Conservation (phyloP, 1,140 invertebrate species). For the Tetragnatha versicolor region DNA sequence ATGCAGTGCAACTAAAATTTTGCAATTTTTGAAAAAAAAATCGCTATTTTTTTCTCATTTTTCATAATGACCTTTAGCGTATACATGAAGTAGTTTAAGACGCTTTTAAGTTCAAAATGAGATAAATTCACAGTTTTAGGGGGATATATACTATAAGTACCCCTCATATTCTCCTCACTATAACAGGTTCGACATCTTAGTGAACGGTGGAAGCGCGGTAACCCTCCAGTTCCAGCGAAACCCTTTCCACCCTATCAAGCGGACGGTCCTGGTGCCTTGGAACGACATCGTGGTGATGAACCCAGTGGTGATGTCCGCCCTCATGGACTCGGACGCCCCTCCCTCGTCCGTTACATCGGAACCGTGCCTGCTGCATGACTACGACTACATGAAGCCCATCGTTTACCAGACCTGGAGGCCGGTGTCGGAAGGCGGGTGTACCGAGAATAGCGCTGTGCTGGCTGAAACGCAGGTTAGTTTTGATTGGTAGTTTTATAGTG, state of each 20-base stretch:
- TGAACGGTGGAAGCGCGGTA: constrained; percentile 95
- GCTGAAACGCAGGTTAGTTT: constrained; percentile 85
- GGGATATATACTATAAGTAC: no score
- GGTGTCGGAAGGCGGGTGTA: constrained; percentile 93
- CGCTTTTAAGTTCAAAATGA: no score
- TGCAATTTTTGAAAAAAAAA: no score
- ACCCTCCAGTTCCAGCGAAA: constrained; percentile 92
- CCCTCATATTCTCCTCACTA: no score
- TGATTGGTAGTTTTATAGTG: not conserved
- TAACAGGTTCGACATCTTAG: constrained; percentile 89
- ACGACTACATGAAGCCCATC: constrained; percentile 87
- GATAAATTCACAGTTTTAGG: no score
- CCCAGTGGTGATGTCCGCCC: constrained; percentile 78
- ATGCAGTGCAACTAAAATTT: no score
- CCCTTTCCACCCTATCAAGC: constrained; percentile 87
- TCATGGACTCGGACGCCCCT: constrained; percentile 72
- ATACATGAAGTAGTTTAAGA: no score
- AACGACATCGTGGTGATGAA: constrained; percentile 95
- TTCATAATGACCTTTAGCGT: no score
- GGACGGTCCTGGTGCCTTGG: constrained; percentile 95
- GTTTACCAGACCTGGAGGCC: constrained; percentile 81
- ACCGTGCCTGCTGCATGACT: constrained; percentile 87
- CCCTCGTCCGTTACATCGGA: constrained; percentile 65
- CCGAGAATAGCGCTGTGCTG: constrained; percentile 85
- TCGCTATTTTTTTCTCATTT: no score